phyloP scores from a whole-genome alignment of 2,113 vertebrate genomes.

The Ciconia stormi region DNA sequence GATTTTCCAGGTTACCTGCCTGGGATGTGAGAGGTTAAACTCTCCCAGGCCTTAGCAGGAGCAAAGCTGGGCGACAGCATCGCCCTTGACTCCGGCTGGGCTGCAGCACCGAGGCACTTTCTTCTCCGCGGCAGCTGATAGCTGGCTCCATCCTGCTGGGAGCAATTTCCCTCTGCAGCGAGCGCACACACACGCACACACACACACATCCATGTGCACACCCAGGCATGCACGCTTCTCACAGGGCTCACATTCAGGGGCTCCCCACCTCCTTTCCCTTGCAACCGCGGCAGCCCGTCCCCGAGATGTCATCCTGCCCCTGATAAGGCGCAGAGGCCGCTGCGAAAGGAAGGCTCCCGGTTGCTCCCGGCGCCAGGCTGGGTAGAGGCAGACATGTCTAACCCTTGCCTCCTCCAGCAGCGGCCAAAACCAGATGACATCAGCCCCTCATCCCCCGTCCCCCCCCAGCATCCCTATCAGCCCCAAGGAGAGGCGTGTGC shows the following conservation, averaged over 20 bases:
- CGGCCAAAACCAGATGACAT: constrained; percentile 59
- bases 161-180: not conserved
- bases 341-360: constrained; percentile 37
- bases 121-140: rapidly evolving
- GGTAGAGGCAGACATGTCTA: constrained; percentile 27
- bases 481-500: not conserved
- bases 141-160: constrained; percentile 9
- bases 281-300: not conserved
- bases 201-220: not conserved
- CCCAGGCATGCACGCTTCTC: not conserved
- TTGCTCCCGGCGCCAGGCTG: constrained; percentile 60
- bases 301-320: constrained; percentile 23
- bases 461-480: not conserved
- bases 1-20: not conserved
- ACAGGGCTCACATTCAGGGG: not conserved
- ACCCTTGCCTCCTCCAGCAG: not conserved
- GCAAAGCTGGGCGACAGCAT: not conserved
- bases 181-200: not conserved
- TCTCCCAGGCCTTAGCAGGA: not conserved
- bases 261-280: not conserved
- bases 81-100: not conserved
- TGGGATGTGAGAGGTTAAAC: not conserved
- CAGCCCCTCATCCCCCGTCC: not conserved
- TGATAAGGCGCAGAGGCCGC: constrained; percentile 49
- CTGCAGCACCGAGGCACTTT: not conserved